Evolutionary conservation across 92 coral and sea anemone species (phyloP), one percentile per base, ranked within the genome.

Genomic region (Metridium senile): DNA sequence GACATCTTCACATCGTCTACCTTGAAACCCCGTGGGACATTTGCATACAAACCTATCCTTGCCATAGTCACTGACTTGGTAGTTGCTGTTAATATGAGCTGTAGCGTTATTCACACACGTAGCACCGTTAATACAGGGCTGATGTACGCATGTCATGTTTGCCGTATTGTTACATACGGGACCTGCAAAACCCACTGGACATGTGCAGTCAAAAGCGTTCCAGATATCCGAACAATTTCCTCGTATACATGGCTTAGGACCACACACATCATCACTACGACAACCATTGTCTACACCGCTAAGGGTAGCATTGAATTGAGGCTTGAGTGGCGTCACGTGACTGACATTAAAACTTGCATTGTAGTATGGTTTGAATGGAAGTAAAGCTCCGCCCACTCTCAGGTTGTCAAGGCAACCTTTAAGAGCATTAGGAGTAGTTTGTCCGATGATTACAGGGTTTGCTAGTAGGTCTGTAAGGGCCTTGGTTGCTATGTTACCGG

Each of bases 401-500:
- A 95, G 65, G 80, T 82, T 85, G 71, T 84, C 82, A 46, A 95
- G 82, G 74, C 99, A 92, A 46, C 99, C 99, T 65, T 93, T 85
- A 62, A 89, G 84, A 0, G 87, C 65, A 16, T 52, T 57, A 18
- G 28, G 62, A 11, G 71, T 66, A 53, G 16, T 62, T 6, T 69
- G 69, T 22, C 97, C 93, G 61, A 85, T 64, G 45, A 43, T 30
- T 35, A 91, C 82, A 26, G 84, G 71, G 23, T 79, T 29, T 45
- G 34, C 31, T 59, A 91, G 70, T 54, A 91, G 68, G 61, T 72
- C 58, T 29, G 56, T 81, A 77, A 90, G 82, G 1, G 70, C 78
- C 17, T 70, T 51, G 6, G 75, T 82, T 21, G 84, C 27, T 13
- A 62, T 75, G 47, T 51, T 46, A 9, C 30, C 58, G 25, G 68